Conservation (phyloP, 2,888 invertebrate genomes). For the Dryobotodes eremita region DNA sequence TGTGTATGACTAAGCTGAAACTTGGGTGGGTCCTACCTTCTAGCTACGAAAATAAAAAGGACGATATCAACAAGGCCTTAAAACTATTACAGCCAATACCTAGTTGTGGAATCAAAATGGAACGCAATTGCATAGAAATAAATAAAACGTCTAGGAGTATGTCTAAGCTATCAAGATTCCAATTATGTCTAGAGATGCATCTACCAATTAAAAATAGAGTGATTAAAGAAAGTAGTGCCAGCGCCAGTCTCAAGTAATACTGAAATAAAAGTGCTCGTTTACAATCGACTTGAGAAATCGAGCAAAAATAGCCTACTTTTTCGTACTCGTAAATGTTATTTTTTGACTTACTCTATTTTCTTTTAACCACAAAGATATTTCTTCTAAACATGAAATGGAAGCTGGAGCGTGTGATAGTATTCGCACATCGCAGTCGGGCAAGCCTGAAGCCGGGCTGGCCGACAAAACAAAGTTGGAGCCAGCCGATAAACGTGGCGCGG, state of each 20-base stretch:
- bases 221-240: constrained; percentile 5
- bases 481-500: constrained; percentile 71
- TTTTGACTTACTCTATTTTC: constrained; percentile 28
- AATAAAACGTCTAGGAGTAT: constrained; percentile 19
- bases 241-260: constrained; percentile 11
- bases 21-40: not conserved
- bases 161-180: constrained; percentile 14
- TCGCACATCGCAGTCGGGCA: constrained; percentile 51
- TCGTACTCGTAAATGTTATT: constrained; percentile 29
- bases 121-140: not conserved
- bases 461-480: constrained; percentile 70
- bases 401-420: constrained; percentile 53
- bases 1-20: constrained; percentile 9
- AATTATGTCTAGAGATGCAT: constrained; percentile 25
- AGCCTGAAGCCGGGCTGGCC: constrained; percentile 57
- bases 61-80: not conserved
- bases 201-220: constrained; percentile 33
- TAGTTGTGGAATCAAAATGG: not conserved
- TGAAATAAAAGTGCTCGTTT: constrained; percentile 25
- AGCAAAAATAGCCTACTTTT: constrained; percentile 39
- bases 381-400: constrained; percentile 40
- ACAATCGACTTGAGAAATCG: constrained; percentile 34
- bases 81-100: not conserved
- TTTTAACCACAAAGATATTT: constrained; percentile 36
- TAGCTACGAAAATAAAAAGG: constrained; percentile 11